Evolutionary conservation across 2,797 vertebrate genomes (phyloP).

Genomic region (Poeciliopsis infans): DNA sequence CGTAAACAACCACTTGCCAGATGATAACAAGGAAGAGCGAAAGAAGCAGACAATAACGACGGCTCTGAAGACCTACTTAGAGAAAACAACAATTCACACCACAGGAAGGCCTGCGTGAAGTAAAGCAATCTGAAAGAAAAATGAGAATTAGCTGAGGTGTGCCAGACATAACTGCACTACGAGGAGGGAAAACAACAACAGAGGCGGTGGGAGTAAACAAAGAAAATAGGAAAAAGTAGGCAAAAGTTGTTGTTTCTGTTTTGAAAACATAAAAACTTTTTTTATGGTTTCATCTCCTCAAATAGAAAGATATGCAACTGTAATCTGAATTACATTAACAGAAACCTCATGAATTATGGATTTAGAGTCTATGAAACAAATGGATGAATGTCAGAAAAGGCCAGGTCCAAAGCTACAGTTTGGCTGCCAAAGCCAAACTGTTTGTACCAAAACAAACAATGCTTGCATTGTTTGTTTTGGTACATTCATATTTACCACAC

Average conservation of each 20-base stretch:
- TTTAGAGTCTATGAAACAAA: not conserved
- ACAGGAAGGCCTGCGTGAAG: constrained; percentile 45
- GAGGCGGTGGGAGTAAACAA: constrained; percentile 27
- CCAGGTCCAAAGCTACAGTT: not conserved
- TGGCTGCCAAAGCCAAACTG: not conserved
- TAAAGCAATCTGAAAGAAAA: constrained; percentile 49
- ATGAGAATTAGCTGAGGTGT: constrained; percentile 54
- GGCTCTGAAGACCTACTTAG: constrained; percentile 58
- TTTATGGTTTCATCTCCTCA: not conserved
- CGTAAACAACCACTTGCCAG: constrained; percentile 60
- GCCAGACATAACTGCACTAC: constrained; percentile 18
- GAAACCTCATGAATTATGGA: not conserved
- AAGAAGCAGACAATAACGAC: constrained; percentile 29
- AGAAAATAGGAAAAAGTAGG: not conserved
- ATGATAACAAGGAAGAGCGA: constrained; percentile 53
- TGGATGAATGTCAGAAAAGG: not conserved
- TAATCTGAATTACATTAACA: not conserved
- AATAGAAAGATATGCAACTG: not conserved
- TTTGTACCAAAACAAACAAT: no score
- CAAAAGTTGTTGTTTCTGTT: constrained; percentile 1
- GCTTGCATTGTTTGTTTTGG: not conserved
- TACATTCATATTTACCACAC: not conserved
- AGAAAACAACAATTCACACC: constrained; percentile 60
- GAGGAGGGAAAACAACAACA: constrained; percentile 41
- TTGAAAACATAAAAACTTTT: not conserved